Conservation (phyloP, 2,797 vertebrate genomes). For the Diglossa cyanea region DNA sequence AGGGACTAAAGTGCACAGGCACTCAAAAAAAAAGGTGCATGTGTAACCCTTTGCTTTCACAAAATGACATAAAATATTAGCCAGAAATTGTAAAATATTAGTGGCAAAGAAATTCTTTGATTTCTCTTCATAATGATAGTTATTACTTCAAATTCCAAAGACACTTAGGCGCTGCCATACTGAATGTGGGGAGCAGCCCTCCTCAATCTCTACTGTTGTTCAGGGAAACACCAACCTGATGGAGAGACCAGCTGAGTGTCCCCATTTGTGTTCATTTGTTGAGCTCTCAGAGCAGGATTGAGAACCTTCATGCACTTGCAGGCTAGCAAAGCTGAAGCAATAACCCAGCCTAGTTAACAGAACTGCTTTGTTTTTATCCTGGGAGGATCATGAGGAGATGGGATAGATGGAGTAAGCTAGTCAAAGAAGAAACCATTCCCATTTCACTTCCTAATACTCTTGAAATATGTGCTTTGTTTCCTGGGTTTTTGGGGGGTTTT, state of each 20-base stretch:
- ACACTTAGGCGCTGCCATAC: background rate
- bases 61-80: background rate
- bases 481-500: background rate
- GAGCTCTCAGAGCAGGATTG: background rate
- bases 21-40: background rate
- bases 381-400: background rate
- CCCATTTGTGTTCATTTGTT: background rate
- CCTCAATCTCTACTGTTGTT: background rate
- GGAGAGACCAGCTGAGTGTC: background rate
- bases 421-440: background rate
- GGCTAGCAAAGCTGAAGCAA: background rate
- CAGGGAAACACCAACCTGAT: background rate
- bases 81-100: background rate
- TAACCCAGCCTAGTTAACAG: background rate
- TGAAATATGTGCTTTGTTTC: background rate
- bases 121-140: background rate
- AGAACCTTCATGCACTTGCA: background rate
- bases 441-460: background rate
- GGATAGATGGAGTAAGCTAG: background rate
- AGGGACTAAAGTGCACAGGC: background rate
- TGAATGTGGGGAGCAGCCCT: background rate
- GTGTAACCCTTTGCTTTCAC: accelerated
- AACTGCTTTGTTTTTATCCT: background rate
- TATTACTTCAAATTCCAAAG: background rate
- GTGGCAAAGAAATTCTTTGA: background rate